Base-by-base conservation (phyloP, 2,797 vertebrate species). In the Micromesistius poutassou region DNA sequence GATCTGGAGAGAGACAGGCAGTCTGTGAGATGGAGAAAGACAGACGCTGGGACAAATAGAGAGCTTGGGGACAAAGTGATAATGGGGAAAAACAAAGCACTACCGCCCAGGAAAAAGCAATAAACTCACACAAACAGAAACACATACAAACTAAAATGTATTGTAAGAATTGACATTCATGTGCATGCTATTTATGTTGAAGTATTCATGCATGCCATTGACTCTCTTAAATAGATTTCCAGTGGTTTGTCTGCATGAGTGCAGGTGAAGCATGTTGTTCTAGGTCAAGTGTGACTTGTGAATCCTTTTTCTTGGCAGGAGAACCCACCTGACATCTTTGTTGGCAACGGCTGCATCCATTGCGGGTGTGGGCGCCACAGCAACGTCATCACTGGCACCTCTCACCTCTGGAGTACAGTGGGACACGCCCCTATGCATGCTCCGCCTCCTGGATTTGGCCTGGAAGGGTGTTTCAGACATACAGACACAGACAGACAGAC, bases 241-340 rank as follows among this genome's bases (percentile, higher is more conserved):
- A 70, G 66, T 2, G n/a, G n/a, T 70, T 28, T 30, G 28, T 30
- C 66, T 70, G 28, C 66, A 28, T 30, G 62, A 46, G 22, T 28
- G 22, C 19, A n/a, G 14, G 22, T n/a, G 62, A 55, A 55, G 50
- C 50, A 9, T 14, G 25, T 30, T 30, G 3, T 13, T 70, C 66
- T 7, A 16, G 13, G 28, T 8, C 68, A 71, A 5, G 68, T 71
- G 55, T 36, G 22, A 68, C 46, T 13, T 76, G 78, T 74, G 78
- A 80, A 9, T 72, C 25, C 16, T 42, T 55, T 22, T 25, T 25
- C 55, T 62, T 62, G 55, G 55, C 55, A n/a, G 16, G 74, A 78
- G 71, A 87, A 84, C 87, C 89, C 72, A 93, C 93, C 91, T 88
- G 74, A 87, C 83, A 71, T 79, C 78, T 82, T 81, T 81, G 25